These are phyloP conservation scores for Microtus ochrogaster DNA, from an alignment of 2,113 vertebrate species.

Conservation along the genomic window DNA sequence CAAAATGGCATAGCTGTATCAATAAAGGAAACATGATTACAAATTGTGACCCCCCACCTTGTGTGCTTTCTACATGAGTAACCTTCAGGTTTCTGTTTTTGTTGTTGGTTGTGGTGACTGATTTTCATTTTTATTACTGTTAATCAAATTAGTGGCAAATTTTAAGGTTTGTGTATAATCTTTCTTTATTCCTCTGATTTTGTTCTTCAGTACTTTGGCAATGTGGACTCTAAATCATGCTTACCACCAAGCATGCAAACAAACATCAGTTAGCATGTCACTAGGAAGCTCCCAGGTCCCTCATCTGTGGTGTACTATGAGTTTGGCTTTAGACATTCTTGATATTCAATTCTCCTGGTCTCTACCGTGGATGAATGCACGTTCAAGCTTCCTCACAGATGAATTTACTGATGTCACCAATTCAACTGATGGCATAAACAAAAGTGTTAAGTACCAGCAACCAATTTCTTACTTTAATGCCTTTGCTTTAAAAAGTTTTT, in stretches of 20 bases:
- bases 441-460: neutral
- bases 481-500: neutral
- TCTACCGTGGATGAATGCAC: neutral
- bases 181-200: constrained; percentile 13
- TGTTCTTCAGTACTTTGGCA: neutral
- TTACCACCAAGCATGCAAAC: neutral
- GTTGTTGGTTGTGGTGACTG: neutral
- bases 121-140: neutral
- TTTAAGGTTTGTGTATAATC: neutral
- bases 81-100: neutral
- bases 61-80: neutral
- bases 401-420: neutral
- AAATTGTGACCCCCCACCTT: neutral
- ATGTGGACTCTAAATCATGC: neutral
- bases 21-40: constrained; percentile 28
- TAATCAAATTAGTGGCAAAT: constrained; percentile 37
- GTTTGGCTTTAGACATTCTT: neutral
- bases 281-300: neutral
- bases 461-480: neutral
- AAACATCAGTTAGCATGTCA: neutral
- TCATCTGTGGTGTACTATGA: neutral
- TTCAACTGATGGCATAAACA: neutral
- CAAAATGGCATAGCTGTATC: neutral
- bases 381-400: neutral
- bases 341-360: neutral